phyloP scores from a whole-genome alignment of 2,797 vertebrate species.

The Trichosurus vulpecula region DNA sequence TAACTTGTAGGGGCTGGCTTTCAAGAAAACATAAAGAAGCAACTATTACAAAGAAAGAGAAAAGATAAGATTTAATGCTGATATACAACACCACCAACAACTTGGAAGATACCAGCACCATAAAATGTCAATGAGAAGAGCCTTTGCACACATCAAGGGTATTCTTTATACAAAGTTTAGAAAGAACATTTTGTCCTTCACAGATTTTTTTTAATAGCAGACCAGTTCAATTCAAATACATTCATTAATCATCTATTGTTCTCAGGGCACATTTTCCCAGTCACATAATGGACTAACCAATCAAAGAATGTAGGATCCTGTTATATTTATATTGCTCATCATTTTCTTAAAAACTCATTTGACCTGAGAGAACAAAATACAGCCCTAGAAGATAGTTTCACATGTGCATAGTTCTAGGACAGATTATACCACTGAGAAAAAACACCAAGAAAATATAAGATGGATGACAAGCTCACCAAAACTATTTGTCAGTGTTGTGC shows the following conservation, averaged over 20 bases:
- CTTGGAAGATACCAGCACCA: not conserved
- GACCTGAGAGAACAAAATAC: not conserved
- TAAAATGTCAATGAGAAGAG: not conserved
- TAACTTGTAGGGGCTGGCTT: not conserved
- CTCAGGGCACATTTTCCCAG: not conserved
- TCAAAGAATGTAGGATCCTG: not conserved
- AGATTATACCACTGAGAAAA: not conserved
- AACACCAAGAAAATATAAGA: not conserved
- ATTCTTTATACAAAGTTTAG: not conserved
- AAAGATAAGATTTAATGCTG: not conserved
- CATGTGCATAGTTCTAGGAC: not conserved
- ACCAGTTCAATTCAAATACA: not conserved
- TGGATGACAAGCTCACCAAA: not conserved
- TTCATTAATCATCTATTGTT: not conserved
- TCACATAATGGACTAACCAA: not conserved
- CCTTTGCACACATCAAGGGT: not conserved
- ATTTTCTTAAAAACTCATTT: not conserved
- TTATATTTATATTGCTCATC: not conserved
- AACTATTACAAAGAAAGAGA: not conserved
- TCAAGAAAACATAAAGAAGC: not conserved
- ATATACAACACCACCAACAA: not conserved
- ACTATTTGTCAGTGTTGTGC: not conserved
- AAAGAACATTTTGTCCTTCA: not conserved
- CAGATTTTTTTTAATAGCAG: not conserved
- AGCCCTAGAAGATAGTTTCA: not conserved